These are phyloP conservation scores for Morpho achilles DNA, from an alignment of 2,888 invertebrate genomes.

Conservation along the genomic window DNA sequence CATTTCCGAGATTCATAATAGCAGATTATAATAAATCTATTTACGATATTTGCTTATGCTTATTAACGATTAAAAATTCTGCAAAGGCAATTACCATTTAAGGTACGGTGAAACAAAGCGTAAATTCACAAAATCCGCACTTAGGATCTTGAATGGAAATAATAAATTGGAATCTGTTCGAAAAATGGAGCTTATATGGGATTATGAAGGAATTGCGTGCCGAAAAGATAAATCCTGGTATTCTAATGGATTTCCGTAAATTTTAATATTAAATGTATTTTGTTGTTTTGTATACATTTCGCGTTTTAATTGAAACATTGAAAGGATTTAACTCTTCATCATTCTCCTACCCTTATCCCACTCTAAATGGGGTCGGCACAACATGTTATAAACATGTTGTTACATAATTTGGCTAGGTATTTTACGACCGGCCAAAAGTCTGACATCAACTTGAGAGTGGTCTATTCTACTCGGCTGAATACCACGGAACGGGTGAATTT, in stretches of 20 bases:
- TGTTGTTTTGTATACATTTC: neutral
- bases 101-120: neutral
- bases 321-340: neutral
- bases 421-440: no score
- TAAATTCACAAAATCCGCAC: slow-evolving; percentile 11
- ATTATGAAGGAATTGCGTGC: slow-evolving; percentile 27
- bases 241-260: slow-evolving; percentile 19
- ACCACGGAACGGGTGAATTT: no score
- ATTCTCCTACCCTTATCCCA: neutral
- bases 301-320: neutral
- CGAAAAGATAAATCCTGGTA: slow-evolving; percentile 27
- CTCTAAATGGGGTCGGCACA: no score
- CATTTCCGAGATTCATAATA: no score
- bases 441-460: no score
- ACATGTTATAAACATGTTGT: no score
- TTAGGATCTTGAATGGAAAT: slow-evolving; percentile 16
- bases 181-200: slow-evolving; percentile 22
- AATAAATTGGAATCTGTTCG: slow-evolving; percentile 16
- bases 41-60: no score
- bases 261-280: slow-evolving; percentile 23
- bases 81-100: no score
- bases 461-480: no score
- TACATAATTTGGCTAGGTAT: no score
- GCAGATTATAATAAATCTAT: no score
- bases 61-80: no score